Conservation (phyloP, 2,888 invertebrate species). For the Therioaphis trifolii region DNA sequence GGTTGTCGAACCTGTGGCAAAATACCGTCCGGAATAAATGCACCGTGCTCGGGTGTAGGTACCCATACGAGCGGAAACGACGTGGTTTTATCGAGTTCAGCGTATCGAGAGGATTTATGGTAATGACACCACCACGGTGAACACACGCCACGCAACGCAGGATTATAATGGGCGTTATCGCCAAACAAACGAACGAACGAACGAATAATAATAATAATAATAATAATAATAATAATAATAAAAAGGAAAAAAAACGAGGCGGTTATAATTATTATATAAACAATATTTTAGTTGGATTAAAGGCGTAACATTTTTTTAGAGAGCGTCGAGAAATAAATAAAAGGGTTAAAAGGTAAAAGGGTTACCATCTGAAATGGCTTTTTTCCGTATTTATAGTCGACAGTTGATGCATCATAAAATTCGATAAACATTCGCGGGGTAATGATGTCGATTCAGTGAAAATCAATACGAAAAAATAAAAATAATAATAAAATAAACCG, state of each 20-base stretch:
- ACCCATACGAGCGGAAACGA: too few relatives aligned
- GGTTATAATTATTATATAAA: neutral
- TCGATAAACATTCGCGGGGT: neutral
- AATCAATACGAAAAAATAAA: neutral
- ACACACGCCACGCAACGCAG: neutral
- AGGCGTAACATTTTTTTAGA: neutral
- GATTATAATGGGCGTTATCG: neutral
- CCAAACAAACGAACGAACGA: too few relatives aligned
- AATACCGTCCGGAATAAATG: neutral
- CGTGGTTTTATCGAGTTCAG: too few relatives aligned
- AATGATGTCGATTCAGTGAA: conserved; percentile 2
- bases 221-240: too few relatives aligned
- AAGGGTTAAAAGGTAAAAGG: too few relatives aligned
- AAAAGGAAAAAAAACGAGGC: conserved; percentile 5
- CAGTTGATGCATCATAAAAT: neutral
- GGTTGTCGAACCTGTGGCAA: conserved; percentile 88
- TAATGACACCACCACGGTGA: neutral
- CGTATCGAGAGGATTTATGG: neutral
- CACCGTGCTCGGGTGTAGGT: neutral
- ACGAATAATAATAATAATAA: too few relatives aligned
- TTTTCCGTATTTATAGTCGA: neutral
- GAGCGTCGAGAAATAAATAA: neutral
- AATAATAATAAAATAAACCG: too few relatives aligned
- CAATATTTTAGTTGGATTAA: neutral
- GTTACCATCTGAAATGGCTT: neutral